Evolutionary conservation across 1,140 invertebrate species (phyloP).

Genomic region (Latrodectus geometricus): DNA sequence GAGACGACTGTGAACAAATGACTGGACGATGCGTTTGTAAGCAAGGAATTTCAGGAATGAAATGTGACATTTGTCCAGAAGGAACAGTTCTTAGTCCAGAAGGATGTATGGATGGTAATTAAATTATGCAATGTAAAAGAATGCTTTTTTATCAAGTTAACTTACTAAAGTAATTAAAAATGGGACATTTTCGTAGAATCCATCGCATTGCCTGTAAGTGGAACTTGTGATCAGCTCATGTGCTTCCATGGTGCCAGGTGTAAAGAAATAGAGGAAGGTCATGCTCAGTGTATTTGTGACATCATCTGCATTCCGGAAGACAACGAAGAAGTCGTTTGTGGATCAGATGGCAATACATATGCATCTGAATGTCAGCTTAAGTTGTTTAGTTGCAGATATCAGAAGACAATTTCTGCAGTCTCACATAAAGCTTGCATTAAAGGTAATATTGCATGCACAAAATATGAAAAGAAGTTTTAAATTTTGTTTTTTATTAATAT

Average conservation of each 20-base stretch:
- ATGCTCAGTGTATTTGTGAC: constrained; percentile 75
- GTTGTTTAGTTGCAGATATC: constrained; percentile 81
- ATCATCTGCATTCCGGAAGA: constrained; percentile 65
- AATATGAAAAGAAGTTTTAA: no score
- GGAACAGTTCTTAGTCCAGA: constrained; percentile 80
- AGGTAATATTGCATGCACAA: constrained; percentile 14
- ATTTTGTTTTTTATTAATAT: no score
- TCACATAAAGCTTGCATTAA: constrained; percentile 76
- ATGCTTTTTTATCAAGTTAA: no score
- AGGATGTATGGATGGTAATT: constrained; percentile 81
- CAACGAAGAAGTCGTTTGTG: constrained; percentile 76
- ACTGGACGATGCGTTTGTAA: constrained; percentile 84
- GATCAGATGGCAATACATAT: constrained; percentile 85
- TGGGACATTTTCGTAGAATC: constrained; percentile 39
- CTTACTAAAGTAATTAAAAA: no score
- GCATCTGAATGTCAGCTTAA: constrained; percentile 80
- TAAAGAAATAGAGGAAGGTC: constrained; percentile 78
- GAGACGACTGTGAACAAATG: constrained; percentile 88
- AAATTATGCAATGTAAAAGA: background rate
- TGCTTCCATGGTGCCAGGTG: constrained; percentile 88
- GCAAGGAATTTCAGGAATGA: constrained; percentile 79
- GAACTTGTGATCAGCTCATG: constrained; percentile 79
- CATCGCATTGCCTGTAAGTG: constrained; percentile 69
- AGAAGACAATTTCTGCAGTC: constrained; percentile 84
- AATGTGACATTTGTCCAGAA: constrained; percentile 85